Conservation (phyloP, 2,797 vertebrate species). For the Cichlasoma orientale region DNA sequence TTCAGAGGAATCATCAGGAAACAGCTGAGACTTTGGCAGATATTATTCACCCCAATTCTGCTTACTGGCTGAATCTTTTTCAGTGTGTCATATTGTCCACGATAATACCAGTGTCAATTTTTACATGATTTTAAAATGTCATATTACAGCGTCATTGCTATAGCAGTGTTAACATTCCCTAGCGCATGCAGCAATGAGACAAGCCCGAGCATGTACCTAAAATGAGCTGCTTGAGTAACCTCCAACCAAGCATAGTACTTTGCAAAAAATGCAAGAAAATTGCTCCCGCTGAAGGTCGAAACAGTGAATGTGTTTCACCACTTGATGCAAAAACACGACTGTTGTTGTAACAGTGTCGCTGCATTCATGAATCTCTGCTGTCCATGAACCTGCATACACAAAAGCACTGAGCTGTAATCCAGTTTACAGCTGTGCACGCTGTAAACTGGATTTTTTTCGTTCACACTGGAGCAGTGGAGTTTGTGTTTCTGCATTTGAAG, state of each 20-base stretch:
- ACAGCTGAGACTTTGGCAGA: fast-evolving
- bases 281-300: no score
- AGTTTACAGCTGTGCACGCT: not conserved
- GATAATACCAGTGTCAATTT: not conserved
- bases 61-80: not conserved
- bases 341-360: fast-evolving
- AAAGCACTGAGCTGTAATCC: not conserved
- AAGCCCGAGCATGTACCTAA: no score
- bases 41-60: fast-evolving
- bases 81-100: no score
- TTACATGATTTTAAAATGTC: not conserved
- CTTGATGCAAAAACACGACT: not conserved
- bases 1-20: not conserved
- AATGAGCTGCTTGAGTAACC: no score
- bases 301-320: no score
- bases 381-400: not conserved
- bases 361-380: no score
- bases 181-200: no score
- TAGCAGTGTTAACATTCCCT: no score
- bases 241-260: no score
- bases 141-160: no score
- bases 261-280: no score
- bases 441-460: not conserved
- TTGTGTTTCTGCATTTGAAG: not conserved
- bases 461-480: no score